Base-by-base conservation (phyloP, 2,797 vertebrate species). In the Arnoldichthys spilopterus region DNA sequence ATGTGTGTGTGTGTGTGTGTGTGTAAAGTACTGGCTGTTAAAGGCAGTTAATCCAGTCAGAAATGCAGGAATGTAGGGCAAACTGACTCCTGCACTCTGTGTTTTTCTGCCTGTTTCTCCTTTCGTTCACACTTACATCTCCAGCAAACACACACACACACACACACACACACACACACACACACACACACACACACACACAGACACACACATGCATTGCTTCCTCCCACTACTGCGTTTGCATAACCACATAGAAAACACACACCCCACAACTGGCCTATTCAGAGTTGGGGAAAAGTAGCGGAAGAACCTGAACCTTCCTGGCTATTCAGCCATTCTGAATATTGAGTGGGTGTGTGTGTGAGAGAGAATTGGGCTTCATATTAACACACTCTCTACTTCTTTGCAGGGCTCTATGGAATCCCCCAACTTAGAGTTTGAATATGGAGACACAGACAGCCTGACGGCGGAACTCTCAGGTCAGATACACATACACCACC, bases 381-480 rank as follows among this genome's bases (percentile, higher is more conserved):
- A 28, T 74, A 82, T 87, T 49, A 51, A 32, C 45, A 49, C 37
- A 8, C 76, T 43, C 80, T 30, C 15, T 71, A 86, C 24, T 84
- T 71, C 30, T 70, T 85, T 77, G 0, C 91, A 98, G 97, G 95
- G 96, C 86, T 98, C 96, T 4, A 92, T 97, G 94, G 97, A 98
- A 88, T 97, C 95, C 73, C 96, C 97, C 53, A 96, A 93, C 89
- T 91, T 97, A 92, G 97, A 98, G 89, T 98, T 98, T 47, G 95
- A 97, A 40, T 98, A 98, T 2, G 94, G 96, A 11, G 96, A 98
- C 59, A 88, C 95, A 0, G 96, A 98, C 77, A 78, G 89, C 0
- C 92, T 94, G 2, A 90, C 92, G 0, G 89, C 94, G 0, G 97
- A 98, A 85, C 86, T 98, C 4, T 96, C 97, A 92, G 97, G 97